These are phyloP conservation scores for Neoaliturus tenellus DNA, from an alignment of 2,888 invertebrate species.

Conservation along the genomic window DNA sequence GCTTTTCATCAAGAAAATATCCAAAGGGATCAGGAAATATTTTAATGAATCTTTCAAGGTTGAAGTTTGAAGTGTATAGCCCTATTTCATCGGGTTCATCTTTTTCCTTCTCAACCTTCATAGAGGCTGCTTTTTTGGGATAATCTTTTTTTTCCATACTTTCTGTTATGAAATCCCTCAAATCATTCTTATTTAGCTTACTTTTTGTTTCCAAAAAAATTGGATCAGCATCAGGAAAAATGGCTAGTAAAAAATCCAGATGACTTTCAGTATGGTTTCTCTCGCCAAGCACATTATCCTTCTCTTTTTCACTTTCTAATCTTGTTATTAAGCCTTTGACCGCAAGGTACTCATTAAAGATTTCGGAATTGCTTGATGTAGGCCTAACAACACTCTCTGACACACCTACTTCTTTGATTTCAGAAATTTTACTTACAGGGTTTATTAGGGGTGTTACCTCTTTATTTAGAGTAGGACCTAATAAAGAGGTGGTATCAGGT, in stretches of 20 bases:
- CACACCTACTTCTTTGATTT: too few relatives aligned
- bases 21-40: not conserved
- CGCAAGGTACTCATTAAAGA: too few relatives aligned
- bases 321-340: too few relatives aligned
- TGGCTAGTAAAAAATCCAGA: conserved; percentile 1
- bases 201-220: not conserved
- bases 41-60: not conserved
- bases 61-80: not conserved
- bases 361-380: too few relatives aligned
- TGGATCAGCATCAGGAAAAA: conserved; percentile 20
- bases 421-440: not conserved
- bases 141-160: conserved; percentile 2
- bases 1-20: conserved; percentile 24
- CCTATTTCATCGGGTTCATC: not conserved
- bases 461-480: not conserved
- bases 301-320: too few relatives aligned
- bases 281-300: not conserved
- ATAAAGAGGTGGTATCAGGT: not conserved
- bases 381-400: too few relatives aligned
- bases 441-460: too few relatives aligned
- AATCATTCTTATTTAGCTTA: not conserved
- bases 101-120: not conserved
- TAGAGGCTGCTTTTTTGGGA: not conserved
- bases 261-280: not conserved
- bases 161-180: not conserved